phyloP scores from a whole-genome alignment of 2,113 vertebrate genomes.

The Sebastes schlegelii region DNA sequence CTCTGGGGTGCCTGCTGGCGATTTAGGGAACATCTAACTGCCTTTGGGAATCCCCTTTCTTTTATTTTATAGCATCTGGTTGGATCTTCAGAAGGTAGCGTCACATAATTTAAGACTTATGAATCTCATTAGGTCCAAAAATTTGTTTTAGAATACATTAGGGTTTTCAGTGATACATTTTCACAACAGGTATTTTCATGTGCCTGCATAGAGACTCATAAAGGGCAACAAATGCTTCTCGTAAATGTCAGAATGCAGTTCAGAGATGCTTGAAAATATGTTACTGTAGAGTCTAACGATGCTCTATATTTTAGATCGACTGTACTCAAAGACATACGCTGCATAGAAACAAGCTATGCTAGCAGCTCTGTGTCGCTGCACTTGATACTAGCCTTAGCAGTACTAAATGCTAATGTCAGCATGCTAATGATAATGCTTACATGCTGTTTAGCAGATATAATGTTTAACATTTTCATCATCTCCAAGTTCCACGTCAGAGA shows the following conservation, averaged over 20 bases:
- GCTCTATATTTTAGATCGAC: background rate
- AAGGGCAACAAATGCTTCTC: background rate
- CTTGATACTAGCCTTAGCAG: background rate
- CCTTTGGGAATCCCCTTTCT: slow-evolving; percentile 25
- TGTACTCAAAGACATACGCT: background rate
- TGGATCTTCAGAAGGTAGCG: background rate
- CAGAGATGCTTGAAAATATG: background rate
- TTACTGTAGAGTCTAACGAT: background rate
- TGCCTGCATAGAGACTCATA: background rate
- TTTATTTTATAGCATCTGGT: slow-evolving; percentile 7
- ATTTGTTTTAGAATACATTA: background rate
- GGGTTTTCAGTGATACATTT: background rate
- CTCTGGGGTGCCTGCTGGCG: slow-evolving; percentile 22
- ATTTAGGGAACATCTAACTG: slow-evolving; percentile 36
- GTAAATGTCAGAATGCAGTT: background rate
- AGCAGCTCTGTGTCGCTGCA: background rate
- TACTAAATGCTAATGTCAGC: no score
- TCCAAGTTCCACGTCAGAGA: no score
- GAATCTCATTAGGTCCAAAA: background rate
- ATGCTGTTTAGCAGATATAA: background rate
- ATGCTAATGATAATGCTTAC: no score
- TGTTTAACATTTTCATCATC: background rate
- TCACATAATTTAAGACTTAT: background rate
- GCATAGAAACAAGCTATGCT: background rate
- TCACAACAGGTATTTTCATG: background rate